phyloP scores from a whole-genome alignment of 2,888 invertebrate genomes.

The Drosophila mayaguana region DNA sequence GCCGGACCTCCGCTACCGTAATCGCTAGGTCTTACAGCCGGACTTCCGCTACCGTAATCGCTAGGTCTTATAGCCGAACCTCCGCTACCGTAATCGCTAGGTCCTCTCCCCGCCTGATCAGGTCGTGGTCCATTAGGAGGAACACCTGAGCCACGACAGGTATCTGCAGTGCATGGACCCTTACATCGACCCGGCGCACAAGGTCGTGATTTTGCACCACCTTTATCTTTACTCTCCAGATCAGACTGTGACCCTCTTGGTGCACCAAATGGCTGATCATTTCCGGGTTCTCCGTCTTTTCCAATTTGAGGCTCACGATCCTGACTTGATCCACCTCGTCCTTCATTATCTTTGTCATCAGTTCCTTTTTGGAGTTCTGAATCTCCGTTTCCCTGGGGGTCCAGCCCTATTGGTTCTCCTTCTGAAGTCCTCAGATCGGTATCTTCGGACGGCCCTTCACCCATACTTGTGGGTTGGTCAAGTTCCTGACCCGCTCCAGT shows the following conservation, averaged over 20 bases:
- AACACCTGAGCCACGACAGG: neutral
- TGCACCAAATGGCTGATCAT: neutral
- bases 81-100: neutral
- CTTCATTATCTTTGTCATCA: neutral
- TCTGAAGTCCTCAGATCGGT: neutral
- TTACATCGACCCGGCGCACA: neutral
- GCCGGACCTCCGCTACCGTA: neutral
- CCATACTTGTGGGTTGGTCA: neutral
- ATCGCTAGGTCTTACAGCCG: too few relatives aligned
- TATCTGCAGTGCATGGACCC: neutral
- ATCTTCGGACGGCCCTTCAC: neutral
- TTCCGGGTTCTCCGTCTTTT: neutral
- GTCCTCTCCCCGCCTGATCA: slow-evolving; percentile 2
- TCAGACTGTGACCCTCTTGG: neutral
- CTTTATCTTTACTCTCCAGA: neutral
- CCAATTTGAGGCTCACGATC: neutral
- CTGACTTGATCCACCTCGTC: neutral
- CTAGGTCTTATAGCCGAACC: neutral
- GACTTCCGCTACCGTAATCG: neutral
- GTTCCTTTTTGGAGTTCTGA: neutral
- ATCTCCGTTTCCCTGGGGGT: neutral
- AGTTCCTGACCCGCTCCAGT: neutral
- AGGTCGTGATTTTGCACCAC: neutral
- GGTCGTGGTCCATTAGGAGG: neutral
- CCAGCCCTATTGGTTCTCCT: neutral